Evolutionary conservation across 1,140 invertebrate species (phyloP).

Genomic region (Trichomalopsis sarcophagae): DNA sequence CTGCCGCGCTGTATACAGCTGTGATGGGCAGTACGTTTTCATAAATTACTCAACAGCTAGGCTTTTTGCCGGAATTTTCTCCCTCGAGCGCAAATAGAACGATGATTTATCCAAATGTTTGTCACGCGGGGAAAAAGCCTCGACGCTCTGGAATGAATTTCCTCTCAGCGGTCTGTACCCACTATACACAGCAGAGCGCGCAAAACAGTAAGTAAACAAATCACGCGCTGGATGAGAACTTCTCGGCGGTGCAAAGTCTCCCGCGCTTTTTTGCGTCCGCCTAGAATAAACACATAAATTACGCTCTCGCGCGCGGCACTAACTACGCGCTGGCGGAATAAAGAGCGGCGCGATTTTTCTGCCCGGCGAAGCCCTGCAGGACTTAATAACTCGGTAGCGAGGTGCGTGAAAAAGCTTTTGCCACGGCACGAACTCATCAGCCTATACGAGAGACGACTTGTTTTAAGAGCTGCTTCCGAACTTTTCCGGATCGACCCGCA

Average conservation of each 20-base stretch:
- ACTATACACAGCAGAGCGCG: background rate
- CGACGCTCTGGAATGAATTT: slow-evolving; percentile 2
- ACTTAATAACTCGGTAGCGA: background rate
- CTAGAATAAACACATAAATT: slow-evolving; percentile 51
- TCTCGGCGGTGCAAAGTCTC: background rate
- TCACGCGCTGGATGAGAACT: slow-evolving; percentile 26
- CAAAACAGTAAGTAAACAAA: slow-evolving; percentile 46
- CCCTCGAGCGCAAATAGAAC: background rate
- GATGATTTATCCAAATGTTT: slow-evolving; percentile 26
- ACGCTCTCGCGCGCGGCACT: slow-evolving; percentile 7
- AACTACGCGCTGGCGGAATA: background rate
- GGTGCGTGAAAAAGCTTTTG: slow-evolving; percentile 10
- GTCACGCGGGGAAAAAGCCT: background rate
- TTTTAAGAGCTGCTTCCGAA: background rate
- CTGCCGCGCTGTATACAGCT: background rate
- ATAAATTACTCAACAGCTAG: background rate
- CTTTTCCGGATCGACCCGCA: slow-evolving; percentile 17
- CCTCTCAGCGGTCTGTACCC: background rate
- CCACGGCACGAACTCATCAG: slow-evolving; percentile 9
- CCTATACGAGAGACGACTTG: slow-evolving; percentile 2
- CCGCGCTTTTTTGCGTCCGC: background rate
- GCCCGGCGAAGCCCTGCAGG: background rate
- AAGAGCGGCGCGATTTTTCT: slow-evolving; percentile 12
- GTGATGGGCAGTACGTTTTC: too few species aligned
- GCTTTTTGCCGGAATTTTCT: background rate